These are phyloP conservation scores for Palythoa grandis DNA, from an alignment of 92 coral and sea anemone genomes.

Conservation along the genomic window DNA sequence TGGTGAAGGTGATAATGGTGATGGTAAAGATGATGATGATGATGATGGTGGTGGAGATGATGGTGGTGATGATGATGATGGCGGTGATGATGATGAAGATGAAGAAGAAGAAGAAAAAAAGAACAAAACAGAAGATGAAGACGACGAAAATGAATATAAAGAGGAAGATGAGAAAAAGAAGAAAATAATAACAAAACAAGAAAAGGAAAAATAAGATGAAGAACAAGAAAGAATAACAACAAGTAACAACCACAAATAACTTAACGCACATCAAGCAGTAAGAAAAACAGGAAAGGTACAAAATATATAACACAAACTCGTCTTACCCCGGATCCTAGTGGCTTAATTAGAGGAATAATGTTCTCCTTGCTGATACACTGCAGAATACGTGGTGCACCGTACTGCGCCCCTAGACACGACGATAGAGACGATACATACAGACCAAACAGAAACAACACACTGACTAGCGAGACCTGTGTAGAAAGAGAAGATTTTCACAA, in stretches of 20 bases:
- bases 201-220: too few species aligned
- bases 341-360: conserved; percentile 88
- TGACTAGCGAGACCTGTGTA: conserved; percentile 84
- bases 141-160: neutral
- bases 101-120: neutral
- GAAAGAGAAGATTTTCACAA: neutral
- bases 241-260: too few species aligned
- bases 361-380: conserved; percentile 94
- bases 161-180: neutral
- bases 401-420: conserved; percentile 97
- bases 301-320: neutral
- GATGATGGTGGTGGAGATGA: neutral
- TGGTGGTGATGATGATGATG: too few species aligned
- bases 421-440: conserved; percentile 95
- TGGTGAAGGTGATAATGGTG: neutral
- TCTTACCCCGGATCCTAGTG: conserved; percentile 95
- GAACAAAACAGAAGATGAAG: neutral
- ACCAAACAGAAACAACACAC: conserved; percentile 94
- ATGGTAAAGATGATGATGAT: neutral
- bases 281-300: neutral
- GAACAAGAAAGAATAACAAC: neutral
- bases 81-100: neutral
- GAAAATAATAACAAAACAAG: neutral
- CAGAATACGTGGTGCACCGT: conserved; percentile 93
- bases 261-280: neutral